Evolutionary conservation across 2,888 invertebrate genomes (phyloP).

Genomic region (Pandemis heparana): DNA sequence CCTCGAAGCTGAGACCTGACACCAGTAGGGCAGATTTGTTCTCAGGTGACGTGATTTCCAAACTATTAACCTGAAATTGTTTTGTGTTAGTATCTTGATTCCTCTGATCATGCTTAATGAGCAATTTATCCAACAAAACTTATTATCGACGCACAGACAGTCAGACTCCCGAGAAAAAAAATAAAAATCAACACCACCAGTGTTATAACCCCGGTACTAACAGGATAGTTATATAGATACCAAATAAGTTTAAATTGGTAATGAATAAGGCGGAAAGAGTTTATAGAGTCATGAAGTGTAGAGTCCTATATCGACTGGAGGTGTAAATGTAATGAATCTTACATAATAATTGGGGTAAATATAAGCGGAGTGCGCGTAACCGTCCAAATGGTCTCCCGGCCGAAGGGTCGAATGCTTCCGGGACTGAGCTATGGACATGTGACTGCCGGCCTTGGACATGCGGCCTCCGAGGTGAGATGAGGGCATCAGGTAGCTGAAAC

Average conservation of each 20-base stretch:
- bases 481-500: slow-evolving; percentile 75
- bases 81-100: too few relatives aligned
- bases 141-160: too few relatives aligned
- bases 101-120: too few relatives aligned
- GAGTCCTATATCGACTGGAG: too few relatives aligned
- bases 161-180: too few relatives aligned
- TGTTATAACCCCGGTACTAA: too few relatives aligned
- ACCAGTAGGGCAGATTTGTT: slow-evolving; percentile 86
- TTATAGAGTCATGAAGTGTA: too few relatives aligned
- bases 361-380: slow-evolving; percentile 81
- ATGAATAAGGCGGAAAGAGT: too few relatives aligned
- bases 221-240: too few relatives aligned
- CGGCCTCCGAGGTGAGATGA: slow-evolving; percentile 84
- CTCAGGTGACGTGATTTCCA: slow-evolving; percentile 87
- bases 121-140: too few relatives aligned
- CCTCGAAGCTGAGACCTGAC: slow-evolving; percentile 94
- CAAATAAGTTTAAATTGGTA: too few relatives aligned
- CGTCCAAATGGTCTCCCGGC: slow-evolving; percentile 85
- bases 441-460: slow-evolving; percentile 88
- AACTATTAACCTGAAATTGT: slow-evolving; percentile 83
- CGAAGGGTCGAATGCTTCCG: slow-evolving; percentile 85
- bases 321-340: slow-evolving; percentile 49
- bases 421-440: slow-evolving; percentile 85
- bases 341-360: slow-evolving; percentile 89
- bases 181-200: too few relatives aligned